phyloP scores from a whole-genome alignment of 2,797 vertebrate genomes.

The Cryptoprocta ferox region DNA sequence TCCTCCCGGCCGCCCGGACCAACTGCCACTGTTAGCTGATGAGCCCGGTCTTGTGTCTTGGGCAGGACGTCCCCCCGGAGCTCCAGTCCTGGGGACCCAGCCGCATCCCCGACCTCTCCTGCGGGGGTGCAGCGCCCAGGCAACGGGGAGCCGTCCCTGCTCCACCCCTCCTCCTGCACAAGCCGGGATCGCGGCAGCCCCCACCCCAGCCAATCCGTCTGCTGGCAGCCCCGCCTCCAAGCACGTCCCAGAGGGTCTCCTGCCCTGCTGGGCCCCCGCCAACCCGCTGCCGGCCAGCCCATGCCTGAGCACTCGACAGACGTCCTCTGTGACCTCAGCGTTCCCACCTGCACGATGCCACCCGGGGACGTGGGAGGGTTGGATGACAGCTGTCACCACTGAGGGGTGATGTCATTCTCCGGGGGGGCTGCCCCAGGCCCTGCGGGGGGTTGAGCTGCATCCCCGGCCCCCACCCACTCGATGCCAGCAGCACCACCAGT shows the following conservation, averaged over 20 bases:
- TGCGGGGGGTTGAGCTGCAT: neutral
- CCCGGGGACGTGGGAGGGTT: neutral
- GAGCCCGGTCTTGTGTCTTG: neutral
- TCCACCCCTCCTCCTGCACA: fast-evolving
- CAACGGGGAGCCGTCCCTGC: fast-evolving
- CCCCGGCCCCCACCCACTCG: neutral
- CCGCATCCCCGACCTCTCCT: neutral
- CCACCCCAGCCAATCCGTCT: neutral
- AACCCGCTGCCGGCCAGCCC: neutral
- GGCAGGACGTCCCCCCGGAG: neutral
- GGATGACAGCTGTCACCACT: neutral
- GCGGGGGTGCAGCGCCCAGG: fast-evolving
- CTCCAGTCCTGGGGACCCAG: neutral
- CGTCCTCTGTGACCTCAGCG: neutral
- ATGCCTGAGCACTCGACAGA: neutral
- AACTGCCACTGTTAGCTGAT: neutral
- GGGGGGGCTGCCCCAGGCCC: fast-evolving
- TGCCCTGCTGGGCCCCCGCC: neutral
- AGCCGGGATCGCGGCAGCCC: neutral
- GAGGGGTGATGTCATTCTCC: neutral
- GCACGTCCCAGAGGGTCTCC: neutral
- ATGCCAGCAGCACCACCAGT: neutral
- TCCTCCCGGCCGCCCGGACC: neutral
- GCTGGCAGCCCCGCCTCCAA: neutral
- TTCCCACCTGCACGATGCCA: no score